Conservation (phyloP, 1,140 invertebrate species). For the Listronotus bonariensis region DNA sequence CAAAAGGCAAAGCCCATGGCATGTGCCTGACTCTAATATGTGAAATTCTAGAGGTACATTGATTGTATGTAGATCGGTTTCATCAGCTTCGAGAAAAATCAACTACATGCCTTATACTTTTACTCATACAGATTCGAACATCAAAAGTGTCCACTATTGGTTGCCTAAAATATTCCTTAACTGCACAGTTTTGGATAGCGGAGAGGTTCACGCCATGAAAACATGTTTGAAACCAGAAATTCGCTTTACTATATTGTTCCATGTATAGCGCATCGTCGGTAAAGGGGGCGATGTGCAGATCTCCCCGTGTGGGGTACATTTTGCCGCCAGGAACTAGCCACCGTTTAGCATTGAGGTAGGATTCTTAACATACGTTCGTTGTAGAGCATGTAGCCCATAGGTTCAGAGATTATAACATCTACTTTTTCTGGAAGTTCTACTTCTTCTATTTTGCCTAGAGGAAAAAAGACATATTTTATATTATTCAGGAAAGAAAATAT, state of each 20-base stretch:
- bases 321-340: conserved; percentile 91
- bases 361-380: conserved; percentile 99
- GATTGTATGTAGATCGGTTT: conserved; percentile 94
- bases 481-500: too few relatives aligned
- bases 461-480: neutral
- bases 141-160: conserved; percentile 99
- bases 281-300: conserved; percentile 98
- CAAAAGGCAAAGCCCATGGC: conserved; percentile 98
- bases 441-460: conserved; percentile 90
- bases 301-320: conserved; percentile 97
- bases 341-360: conserved; percentile 97
- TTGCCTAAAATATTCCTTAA: conserved; percentile 98
- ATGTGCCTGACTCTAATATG: conserved; percentile 89
- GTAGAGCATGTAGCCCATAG: conserved; percentile 99
- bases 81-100: conserved; percentile 93
- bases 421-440: conserved; percentile 93
- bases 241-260: conserved; percentile 98
- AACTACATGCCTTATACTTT: conserved; percentile 92
- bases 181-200: conserved; percentile 84
- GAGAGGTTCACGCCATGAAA: conserved; percentile 98
- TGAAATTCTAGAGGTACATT: conserved; percentile 95
- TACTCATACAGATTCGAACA: conserved; percentile 95
- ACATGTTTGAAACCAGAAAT: conserved; percentile 98
- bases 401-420: conserved; percentile 98
- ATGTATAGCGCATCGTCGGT: conserved; percentile 97